Conservation (phyloP, 1,140 invertebrate genomes). For the Drosophila auraria region DNA sequence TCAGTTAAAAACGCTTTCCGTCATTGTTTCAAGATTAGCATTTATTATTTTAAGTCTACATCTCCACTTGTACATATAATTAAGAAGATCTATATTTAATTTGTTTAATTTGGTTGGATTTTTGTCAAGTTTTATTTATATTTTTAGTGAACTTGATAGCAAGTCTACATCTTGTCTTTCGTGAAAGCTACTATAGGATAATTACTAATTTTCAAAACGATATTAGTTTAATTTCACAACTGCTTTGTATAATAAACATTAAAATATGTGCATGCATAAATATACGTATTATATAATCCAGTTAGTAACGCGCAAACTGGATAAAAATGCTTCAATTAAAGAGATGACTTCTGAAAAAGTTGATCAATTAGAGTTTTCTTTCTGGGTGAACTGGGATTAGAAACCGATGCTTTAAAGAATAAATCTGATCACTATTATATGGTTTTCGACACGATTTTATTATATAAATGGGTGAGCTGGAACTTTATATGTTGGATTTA, state of each 20-base stretch:
- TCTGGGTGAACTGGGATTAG: background rate
- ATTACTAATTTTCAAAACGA: background rate
- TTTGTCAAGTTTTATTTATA: background rate
- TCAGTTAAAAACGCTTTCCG: background rate
- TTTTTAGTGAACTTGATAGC: background rate
- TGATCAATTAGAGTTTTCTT: background rate
- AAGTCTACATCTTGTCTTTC: background rate
- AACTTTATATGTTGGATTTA: conserved; percentile 5
- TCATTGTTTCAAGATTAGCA: background rate
- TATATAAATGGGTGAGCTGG: background rate
- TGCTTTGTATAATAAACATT: conserved; percentile 2
- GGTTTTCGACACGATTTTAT: background rate
- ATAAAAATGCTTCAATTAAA: conserved; percentile 9
- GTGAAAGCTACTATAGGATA: conserved; percentile 1
- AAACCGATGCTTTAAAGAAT: background rate
- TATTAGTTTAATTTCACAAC: background rate
- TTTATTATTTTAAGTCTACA: background rate
- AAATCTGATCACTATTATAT: too few relatives aligned
- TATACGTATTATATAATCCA: background rate
- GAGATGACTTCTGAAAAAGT: conserved; percentile 20
- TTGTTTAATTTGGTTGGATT: background rate
- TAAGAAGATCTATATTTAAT: background rate
- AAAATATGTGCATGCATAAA: conserved; percentile 1
- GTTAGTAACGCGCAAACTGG: background rate
- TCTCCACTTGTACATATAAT: conserved; percentile 2